Base-by-base conservation (phyloP, 2,113 vertebrate genomes). In the Psammodynastes pulverulentus region DNA sequence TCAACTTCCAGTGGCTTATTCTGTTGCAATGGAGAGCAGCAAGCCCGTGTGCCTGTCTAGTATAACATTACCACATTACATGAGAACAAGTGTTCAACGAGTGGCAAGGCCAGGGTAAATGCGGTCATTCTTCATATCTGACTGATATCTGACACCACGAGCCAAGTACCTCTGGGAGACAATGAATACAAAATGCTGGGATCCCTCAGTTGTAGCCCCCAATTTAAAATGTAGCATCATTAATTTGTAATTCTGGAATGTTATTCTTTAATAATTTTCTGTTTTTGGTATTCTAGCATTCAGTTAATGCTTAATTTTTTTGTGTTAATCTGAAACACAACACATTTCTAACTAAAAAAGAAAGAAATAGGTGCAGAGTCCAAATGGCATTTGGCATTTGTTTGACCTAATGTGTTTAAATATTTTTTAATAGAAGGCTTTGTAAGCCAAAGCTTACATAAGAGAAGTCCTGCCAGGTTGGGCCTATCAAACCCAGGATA, bases 291-390 rank as follows among this genome's bases (percentile, higher is more conserved):
- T 93, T 84, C 43, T 91, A 24, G 7, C 17, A 23, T 86, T 89
- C 48, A 93, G 98, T 98, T 98, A 98, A 98, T 98, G 95, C 97
- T 97, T 98, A 98, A 98, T 97, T 97, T 97, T 23, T 97, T 23
- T 96, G 94, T 96, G 97, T 97, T 97, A 97, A 96, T 95, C 96
- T 94, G 94, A 96, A 97, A 96, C 94, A 95, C 96, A 97, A 94
- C 91, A 94, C 96, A 94, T 93, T 94, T 58, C 95, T 93, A 51
- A 51, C 91, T 88, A 94, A 92, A 95, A 96, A 49, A 24, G 24
- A 26, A 95, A 96, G 29, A 48, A 96, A 96, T 96, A 95, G 94
- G 96, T 96, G 93, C 97, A 97, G 95, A 97, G 97, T 97, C 96
- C 97, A 96, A 96, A 94, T 0, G 45, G 95, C 94, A 92, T 92